Percentiles rank a stretch among this genome's conserved stretches.
Evolutionary conservation across 2,888 invertebrate species (phyloP).

Genomic region (Meliscaeva auricollis): DNA sequence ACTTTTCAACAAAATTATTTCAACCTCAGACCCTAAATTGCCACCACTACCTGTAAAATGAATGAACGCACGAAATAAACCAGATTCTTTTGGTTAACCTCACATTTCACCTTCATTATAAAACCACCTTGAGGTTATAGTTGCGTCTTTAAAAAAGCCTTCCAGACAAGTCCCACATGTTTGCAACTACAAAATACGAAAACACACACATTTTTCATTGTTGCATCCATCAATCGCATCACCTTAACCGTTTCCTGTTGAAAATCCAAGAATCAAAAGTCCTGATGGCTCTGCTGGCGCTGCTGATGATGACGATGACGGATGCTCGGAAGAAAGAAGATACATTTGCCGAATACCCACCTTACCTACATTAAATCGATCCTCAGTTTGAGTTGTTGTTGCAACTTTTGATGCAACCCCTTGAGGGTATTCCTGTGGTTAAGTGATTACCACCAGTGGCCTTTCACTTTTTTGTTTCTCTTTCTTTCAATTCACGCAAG

Average conservation of each 20-base stretch:
- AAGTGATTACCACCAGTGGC: conserved; percentile 71
- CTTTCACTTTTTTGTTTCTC: conserved; percentile 72
- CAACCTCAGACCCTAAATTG: conserved; percentile 43
- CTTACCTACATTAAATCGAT: conserved; percentile 47
- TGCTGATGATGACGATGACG: background rate
- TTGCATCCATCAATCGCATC: conserved; percentile 60
- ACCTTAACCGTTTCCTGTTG: conserved; percentile 57
- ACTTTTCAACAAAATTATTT: conserved; percentile 9
- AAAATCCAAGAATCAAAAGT: conserved; percentile 45
- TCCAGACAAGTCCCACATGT: conserved; percentile 34
- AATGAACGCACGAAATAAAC: conserved; percentile 36
- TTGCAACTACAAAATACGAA: background rate
- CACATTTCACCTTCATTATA: conserved; percentile 59
- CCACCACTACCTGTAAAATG: background rate
- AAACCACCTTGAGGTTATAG: conserved; percentile 46
- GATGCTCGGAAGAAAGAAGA: background rate
- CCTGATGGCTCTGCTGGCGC: conserved; percentile 24
- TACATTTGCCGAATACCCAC: conserved; percentile 22
- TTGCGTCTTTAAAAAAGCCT: background rate
- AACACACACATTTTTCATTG: conserved; percentile 31
- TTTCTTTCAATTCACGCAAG: conserved; percentile 30
- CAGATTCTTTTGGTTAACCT: conserved; percentile 60
- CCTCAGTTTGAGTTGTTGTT: conserved; percentile 17
- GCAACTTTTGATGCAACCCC: conserved; percentile 53
- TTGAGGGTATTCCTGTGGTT: conserved; percentile 64